Percentiles rank a stretch among this genome's conserved stretches.
These are phyloP conservation scores for Diprion similis DNA, from an alignment of 1,140 invertebrate species.

Conservation along the genomic window DNA sequence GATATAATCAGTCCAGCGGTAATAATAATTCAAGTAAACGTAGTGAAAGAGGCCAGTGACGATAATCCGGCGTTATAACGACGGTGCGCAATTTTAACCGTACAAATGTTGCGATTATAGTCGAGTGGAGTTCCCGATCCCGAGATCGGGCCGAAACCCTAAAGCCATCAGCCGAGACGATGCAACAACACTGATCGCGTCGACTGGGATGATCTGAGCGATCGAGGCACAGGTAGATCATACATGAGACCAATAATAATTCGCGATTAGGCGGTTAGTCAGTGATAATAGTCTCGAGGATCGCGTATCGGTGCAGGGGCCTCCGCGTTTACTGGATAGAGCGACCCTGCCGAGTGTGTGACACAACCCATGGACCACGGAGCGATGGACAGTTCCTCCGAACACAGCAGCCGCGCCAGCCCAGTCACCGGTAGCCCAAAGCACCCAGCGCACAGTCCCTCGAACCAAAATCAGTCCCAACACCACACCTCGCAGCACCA, in stretches of 20 bases:
- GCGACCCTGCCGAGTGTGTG: constrained; percentile 26
- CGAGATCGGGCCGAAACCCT: background rate
- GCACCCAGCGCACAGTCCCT: constrained; percentile 42
- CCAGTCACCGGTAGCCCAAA: constrained; percentile 56
- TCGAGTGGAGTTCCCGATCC: background rate
- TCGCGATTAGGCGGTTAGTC: too few species aligned
- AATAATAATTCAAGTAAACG: background rate
- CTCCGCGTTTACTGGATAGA: background rate
- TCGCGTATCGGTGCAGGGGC: too few species aligned
- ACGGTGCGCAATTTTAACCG: background rate
- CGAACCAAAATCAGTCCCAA: constrained; percentile 46
- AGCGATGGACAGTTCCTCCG: constrained; percentile 71
- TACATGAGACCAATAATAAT: too few species aligned
- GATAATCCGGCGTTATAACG: background rate
- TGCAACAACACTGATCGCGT: too few species aligned
- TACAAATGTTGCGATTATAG: background rate
- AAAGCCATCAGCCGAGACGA: background rate
- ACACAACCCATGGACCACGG: constrained; percentile 52
- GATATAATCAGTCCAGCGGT: background rate
- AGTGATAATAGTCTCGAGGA: too few species aligned
- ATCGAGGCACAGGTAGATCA: too few species aligned
- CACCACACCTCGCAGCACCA: constrained; percentile 54
- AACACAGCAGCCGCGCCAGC: constrained; percentile 59
- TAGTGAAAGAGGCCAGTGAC: background rate
- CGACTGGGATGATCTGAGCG: too few species aligned